These are phyloP conservation scores for Acanthurus tractus DNA, from an alignment of 2,797 vertebrate genomes.

Conservation along the genomic window DNA sequence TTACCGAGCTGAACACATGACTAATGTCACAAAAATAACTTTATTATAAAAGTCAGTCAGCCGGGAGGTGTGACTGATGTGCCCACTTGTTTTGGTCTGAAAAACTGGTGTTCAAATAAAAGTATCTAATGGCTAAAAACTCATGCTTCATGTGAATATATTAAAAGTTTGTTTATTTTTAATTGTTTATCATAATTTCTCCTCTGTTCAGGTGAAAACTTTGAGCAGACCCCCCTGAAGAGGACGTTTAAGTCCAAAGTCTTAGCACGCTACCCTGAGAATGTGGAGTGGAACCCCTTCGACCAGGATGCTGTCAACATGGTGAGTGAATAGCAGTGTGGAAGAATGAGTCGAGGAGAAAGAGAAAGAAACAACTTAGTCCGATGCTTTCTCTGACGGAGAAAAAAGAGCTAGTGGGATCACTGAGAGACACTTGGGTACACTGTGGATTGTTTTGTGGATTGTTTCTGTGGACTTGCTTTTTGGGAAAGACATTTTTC, in stretches of 20 bases:
- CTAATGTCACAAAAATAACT: no score
- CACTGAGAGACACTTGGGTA: neutral
- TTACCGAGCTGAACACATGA: no score
- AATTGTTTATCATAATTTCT: neutral
- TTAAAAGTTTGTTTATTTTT: neutral
- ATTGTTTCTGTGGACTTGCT: neutral
- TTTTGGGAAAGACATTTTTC: neutral
- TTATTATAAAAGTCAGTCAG: no score
- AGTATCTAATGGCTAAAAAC: no score
- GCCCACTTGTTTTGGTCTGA: no score
- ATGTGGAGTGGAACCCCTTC: conserved; percentile 94
- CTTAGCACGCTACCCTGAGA: conserved; percentile 93
- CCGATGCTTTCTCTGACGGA: neutral
- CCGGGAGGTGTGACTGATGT: no score
- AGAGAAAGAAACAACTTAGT: neutral
- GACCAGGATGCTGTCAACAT: conserved; percentile 97
- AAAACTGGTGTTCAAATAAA: no score
- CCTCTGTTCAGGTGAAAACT: conserved; percentile 89
- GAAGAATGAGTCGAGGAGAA: neutral
- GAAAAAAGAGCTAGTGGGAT: neutral
- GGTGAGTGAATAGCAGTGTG: conserved; percentile 82
- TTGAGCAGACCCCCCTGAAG: conserved; percentile 93
- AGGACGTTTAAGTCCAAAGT: conserved; percentile 97
- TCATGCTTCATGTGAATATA: no score
- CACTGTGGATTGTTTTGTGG: neutral